Base-by-base conservation (phyloP, 2,888 invertebrate genomes). In the Aplocera efformata region DNA sequence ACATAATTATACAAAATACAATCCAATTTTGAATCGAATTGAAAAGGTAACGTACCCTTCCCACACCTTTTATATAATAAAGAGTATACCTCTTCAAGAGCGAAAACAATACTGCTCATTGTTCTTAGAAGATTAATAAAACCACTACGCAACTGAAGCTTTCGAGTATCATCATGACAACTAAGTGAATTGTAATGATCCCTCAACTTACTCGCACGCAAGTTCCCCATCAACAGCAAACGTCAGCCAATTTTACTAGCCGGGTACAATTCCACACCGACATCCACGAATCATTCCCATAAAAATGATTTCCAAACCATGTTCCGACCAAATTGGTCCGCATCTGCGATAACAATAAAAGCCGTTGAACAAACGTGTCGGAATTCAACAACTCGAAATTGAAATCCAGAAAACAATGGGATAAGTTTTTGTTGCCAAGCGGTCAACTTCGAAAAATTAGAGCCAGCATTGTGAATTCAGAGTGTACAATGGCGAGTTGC, bases 401-500 rank as follows among this genome's bases (percentile, higher is more conserved):
- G 65, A 67, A 68, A 66, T 63, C 61, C 58, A 58, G 57, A 62
- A 70, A 73, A 67, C 73, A 71, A 70, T 76, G 63, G 67, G 51
- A 60, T 51, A 72, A 71, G 63, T 66, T 67, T 59, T 56, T 55
- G 58, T 62, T 58, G 57, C 56, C 50, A 52, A 56, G 50, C 57
- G 60, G 59, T 63, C 61, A 67, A 70, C 71, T 70, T 72, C 73
- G 72, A 79, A 77, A 79, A 80, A 79, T 80, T 79, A 72, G 72
- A 74, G 61, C 56, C 63, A 60, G 60, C 67, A 72, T 80, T 76
- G 66, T 68, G 71, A 79, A 79, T 79, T 79, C 79, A 72, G 66
- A 70, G 73, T 70, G 61, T 83, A 88, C 85, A 89, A 84, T 84
- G 77, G 82, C 59, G 74, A 83, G 88, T 90, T 89, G 90, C 90